Conservation (phyloP, 2,888 invertebrate genomes). For the Alsophila aescularia region DNA sequence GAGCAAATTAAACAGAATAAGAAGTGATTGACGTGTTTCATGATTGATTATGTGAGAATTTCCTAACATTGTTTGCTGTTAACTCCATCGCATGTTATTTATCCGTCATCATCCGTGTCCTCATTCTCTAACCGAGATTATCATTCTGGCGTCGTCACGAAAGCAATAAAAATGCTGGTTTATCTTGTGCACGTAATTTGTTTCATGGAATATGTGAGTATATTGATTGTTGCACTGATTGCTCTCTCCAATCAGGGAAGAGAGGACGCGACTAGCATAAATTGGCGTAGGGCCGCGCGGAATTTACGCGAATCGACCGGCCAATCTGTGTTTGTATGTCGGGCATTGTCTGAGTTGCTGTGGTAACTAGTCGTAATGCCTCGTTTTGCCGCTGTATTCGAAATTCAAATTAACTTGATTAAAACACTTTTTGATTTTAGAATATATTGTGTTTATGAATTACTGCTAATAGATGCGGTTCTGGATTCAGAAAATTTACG, state of each 20-base stretch:
- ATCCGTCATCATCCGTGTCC: conserved; percentile 24
- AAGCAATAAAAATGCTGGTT: conserved; percentile 22
- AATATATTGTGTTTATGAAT: not conserved
- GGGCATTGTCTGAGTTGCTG: conserved; percentile 10
- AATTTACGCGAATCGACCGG: conserved; percentile 45
- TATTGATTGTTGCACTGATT: conserved; percentile 49
- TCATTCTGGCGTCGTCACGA: conserved; percentile 25
- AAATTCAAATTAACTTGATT: conserved; percentile 1
- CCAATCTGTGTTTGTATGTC: conserved; percentile 36
- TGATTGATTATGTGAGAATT: not conserved
- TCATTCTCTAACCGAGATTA: conserved; percentile 26
- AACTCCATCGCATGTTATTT: conserved; percentile 16
- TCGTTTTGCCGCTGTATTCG: not conserved
- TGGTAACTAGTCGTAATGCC: conserved; percentile 13
- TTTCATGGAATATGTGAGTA: conserved; percentile 28
- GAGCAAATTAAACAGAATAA: too few relatives aligned
- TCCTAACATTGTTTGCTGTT: conserved; percentile 11
- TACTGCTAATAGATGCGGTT: not conserved
- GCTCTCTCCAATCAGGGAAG: conserved; percentile 49
- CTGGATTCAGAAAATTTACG: too few relatives aligned
- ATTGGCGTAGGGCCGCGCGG: conserved; percentile 28
- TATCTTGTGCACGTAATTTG: conserved; percentile 31
- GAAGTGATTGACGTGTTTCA: too few relatives aligned
- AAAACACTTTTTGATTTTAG: conserved; percentile 10
- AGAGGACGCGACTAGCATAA: conserved; percentile 49